Evolutionary conservation across 2,888 invertebrate genomes (phyloP).

Genomic region (Sisyra nigra): DNA sequence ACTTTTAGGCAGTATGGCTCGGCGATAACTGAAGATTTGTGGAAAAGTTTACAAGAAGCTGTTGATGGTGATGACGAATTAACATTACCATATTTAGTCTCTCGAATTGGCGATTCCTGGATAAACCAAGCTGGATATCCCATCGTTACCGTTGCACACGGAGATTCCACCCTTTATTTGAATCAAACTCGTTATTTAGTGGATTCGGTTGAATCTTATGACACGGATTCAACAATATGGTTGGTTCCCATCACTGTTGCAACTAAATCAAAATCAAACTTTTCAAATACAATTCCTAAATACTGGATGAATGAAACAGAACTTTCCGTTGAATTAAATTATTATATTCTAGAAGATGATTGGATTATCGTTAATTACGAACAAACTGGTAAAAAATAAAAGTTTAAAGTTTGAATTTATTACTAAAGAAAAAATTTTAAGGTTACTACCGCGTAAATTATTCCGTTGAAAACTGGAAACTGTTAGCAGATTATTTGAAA

Average conservation of each 20-base stretch:
- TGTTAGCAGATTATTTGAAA: slow-evolving; percentile 29
- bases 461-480: slow-evolving; percentile 37
- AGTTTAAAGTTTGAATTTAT: neutral
- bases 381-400: no score
- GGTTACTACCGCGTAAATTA: slow-evolving; percentile 56
- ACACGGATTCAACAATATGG: no score
- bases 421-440: slow-evolving; percentile 17
- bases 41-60: slow-evolving; percentile 26
- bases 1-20: slow-evolving; percentile 25
- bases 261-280: slow-evolving; percentile 21
- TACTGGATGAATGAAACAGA: slow-evolving; percentile 28
- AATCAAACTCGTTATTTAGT: slow-evolving; percentile 42
- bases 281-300: slow-evolving; percentile 30
- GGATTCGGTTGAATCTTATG: slow-evolving; percentile 23
- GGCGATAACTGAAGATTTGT: slow-evolving; percentile 33
- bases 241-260: neutral
- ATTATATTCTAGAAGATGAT: no score
- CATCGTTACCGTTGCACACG: slow-evolving; percentile 30
- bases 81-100: slow-evolving; percentile 18
- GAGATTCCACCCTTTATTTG: slow-evolving; percentile 39
- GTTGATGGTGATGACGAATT: neutral
- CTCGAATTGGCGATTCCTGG: slow-evolving; percentile 41
- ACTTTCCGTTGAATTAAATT: no score
- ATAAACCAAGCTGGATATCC: slow-evolving; percentile 42
- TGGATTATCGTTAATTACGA: no score